Percentiles rank a stretch among this genome's conserved stretches.
These are phyloP conservation scores for Lasioglossum oenotherae DNA, from an alignment of 2,888 invertebrate genomes.

Conservation along the genomic window DNA sequence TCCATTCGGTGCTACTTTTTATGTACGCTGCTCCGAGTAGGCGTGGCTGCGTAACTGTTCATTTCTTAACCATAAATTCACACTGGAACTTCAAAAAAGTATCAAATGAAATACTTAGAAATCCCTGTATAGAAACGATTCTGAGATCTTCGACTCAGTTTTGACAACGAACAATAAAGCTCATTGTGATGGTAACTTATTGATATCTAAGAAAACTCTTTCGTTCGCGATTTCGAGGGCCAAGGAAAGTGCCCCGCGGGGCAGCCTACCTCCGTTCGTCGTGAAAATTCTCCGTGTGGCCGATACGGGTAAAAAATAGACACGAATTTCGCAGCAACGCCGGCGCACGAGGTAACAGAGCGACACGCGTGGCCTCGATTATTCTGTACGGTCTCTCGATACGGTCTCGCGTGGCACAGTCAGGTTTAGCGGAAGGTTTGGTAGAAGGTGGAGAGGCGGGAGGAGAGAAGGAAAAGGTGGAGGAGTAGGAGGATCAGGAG, in stretches of 20 bases:
- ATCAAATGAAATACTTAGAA: no score
- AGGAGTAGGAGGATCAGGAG: neutral
- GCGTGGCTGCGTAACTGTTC: neutral
- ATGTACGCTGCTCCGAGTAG: neutral
- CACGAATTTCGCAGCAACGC: neutral
- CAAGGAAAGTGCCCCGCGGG: neutral
- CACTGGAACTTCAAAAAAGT: no score
- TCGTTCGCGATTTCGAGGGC: neutral
- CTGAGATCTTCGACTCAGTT: no score
- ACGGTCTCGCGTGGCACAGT: constrained; percentile 32
- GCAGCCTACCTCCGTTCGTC: neutral
- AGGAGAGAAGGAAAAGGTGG: neutral
- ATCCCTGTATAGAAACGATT: no score
- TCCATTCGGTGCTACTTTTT: neutral
- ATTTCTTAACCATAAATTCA: neutral
- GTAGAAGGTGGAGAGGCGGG: neutral
- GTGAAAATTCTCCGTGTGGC: neutral
- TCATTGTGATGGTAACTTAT: no score
- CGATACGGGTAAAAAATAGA: neutral
- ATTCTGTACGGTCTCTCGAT: neutral
- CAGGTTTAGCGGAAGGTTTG: neutral
- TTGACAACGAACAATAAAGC: no score
- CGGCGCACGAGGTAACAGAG: neutral
- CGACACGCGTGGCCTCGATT: constrained; percentile 28
- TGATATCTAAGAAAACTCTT: neutral